These are phyloP conservation scores for Brevimyrus niger DNA, from an alignment of 2,113 vertebrate genomes.

Conservation along the genomic window DNA sequence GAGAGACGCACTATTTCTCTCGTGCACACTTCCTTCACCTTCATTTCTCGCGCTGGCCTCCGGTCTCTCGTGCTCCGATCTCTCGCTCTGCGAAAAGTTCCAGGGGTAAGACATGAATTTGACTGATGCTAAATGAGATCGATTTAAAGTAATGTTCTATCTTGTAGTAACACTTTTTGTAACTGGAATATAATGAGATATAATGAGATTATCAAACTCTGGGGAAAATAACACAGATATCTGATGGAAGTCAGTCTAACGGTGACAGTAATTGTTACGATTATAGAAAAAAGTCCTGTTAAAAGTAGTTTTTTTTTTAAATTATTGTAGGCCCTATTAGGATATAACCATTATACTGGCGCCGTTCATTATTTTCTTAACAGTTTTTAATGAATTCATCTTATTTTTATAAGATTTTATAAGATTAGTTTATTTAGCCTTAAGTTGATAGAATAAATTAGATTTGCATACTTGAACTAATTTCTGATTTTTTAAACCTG, in stretches of 20 bases:
- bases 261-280: not conserved
- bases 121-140: not conserved
- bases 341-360: not conserved
- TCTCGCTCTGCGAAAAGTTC: not conserved
- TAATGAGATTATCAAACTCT: not conserved
- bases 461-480: not conserved
- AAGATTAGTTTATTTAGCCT: not conserved
- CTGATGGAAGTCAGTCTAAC: not conserved
- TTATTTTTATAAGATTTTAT: no score
- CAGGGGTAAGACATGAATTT: not conserved
- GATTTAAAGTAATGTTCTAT: not conserved
- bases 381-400: not conserved
- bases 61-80: not conserved
- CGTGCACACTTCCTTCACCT: constrained; percentile 9
- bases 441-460: not conserved
- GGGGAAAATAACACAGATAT: not conserved
- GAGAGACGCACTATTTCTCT: not conserved
- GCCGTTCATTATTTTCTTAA: not conserved
- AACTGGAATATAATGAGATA: not conserved
- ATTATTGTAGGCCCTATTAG: not conserved
- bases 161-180: not conserved
- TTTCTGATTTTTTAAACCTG: not conserved
- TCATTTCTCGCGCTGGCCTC: not conserved
- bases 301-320: not conserved
- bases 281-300: not conserved